Conservation (phyloP, 2,888 invertebrate species). For the Malachius bipustulatus region DNA sequence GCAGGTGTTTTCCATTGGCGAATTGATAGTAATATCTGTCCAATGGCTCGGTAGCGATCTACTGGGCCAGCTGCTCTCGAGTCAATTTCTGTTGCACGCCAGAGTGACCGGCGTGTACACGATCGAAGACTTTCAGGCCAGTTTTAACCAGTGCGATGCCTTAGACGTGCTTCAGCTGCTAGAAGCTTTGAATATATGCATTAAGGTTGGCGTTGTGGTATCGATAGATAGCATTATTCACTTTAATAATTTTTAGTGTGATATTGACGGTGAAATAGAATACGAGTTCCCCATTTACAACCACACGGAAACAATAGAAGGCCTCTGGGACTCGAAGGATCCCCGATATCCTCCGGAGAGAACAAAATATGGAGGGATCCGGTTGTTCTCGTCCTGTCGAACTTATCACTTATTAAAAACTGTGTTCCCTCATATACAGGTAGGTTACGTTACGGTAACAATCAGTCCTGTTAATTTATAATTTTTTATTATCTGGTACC, state of each 20-base stretch:
- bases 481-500: not conserved
- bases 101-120: slow-evolving; percentile 59
- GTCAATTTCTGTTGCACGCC: slow-evolving; percentile 40
- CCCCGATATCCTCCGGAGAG: slow-evolving; percentile 37
- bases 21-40: slow-evolving; percentile 53
- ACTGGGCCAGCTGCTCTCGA: slow-evolving; percentile 52
- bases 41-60: slow-evolving; percentile 57
- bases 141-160: slow-evolving; percentile 58
- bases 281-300: slow-evolving; percentile 66
- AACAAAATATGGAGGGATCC: slow-evolving; percentile 51
- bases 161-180: slow-evolving; percentile 53
- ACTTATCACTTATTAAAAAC: slow-evolving; percentile 49
- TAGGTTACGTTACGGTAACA: slow-evolving; percentile 20
- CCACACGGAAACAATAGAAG: slow-evolving; percentile 50
- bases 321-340: slow-evolving; percentile 53
- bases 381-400: slow-evolving; percentile 44
- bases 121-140: slow-evolving; percentile 58
- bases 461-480: not conserved
- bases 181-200: slow-evolving; percentile 58
- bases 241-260: slow-evolving; percentile 40
- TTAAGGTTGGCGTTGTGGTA: slow-evolving; percentile 37
- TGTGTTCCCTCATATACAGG: slow-evolving; percentile 57
- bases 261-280: slow-evolving; percentile 57
- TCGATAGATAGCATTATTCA: slow-evolving; percentile 3
- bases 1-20: slow-evolving; percentile 36